Evolutionary conservation across 2,113 vertebrate genomes (phyloP).

Genomic region (Rutilus rutilus): DNA sequence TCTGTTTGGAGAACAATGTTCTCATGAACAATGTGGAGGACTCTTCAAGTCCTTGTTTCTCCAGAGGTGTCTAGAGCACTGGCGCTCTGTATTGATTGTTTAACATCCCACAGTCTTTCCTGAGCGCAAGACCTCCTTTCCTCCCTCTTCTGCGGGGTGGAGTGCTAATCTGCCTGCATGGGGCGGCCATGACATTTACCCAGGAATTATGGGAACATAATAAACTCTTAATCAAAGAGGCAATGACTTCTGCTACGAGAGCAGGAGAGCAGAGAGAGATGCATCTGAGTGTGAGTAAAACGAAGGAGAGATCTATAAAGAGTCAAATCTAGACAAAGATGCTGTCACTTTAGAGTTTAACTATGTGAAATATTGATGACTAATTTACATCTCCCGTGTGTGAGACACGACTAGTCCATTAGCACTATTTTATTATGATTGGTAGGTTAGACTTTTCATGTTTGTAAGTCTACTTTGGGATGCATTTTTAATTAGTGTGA

Average conservation of each 20-base stretch:
- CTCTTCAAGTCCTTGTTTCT: constrained; percentile 9
- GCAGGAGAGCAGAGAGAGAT: constrained; percentile 14
- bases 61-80: not conserved
- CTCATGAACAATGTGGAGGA: too few species aligned
- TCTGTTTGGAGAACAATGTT: constrained; percentile 9
- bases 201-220: constrained; percentile 55
- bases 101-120: constrained; percentile 49
- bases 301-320: not conserved
- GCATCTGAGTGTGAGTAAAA: not conserved
- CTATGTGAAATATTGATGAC: not conserved
- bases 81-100: constrained; percentile 41
- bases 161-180: constrained; percentile 52
- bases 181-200: constrained; percentile 59
- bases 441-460: not conserved
- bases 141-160: constrained; percentile 27
- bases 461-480: not conserved
- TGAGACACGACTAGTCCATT: not conserved
- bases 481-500: not conserved
- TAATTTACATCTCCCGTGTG: not conserved
- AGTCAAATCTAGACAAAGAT: not conserved
- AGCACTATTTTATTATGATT: not conserved
- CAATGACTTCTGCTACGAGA: constrained; percentile 37
- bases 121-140: constrained; percentile 27
- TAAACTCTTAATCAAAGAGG: constrained; percentile 58
- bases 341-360: not conserved